These are phyloP conservation scores for Tinamus major DNA, from an alignment of 2,797 vertebrate genomes.

Conservation along the genomic window DNA sequence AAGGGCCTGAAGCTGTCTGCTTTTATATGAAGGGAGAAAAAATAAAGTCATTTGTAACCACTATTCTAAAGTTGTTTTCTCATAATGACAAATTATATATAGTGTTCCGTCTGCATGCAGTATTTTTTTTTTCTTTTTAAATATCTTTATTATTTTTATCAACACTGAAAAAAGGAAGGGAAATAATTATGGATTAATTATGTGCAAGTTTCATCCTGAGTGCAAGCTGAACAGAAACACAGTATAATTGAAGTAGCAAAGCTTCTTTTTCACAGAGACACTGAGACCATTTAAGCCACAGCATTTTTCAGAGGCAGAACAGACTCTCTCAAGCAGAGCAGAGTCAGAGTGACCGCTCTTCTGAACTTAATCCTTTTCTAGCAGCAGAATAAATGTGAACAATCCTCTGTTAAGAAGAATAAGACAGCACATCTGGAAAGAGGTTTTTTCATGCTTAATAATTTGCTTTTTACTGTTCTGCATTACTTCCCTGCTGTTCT, in stretches of 20 bases:
- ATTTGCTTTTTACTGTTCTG: neutral
- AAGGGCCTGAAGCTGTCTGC: neutral
- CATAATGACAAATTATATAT: neutral
- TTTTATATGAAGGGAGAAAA: neutral
- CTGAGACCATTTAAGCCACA: neutral
- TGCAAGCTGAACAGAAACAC: neutral
- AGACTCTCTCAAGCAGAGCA: neutral
- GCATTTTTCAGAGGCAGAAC: neutral
- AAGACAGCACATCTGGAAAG: neutral
- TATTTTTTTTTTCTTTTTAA: neutral
- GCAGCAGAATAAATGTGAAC: neutral
- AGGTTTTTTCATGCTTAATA: neutral
- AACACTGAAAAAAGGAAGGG: neutral
- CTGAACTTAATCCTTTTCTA: neutral
- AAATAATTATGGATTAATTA: no score
- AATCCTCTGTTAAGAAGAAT: neutral
- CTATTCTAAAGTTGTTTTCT: neutral
- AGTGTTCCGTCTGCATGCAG: neutral
- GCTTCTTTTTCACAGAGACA: neutral
- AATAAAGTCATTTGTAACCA: neutral
- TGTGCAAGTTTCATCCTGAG: neutral
- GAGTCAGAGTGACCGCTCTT: neutral
- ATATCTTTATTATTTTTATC: neutral
- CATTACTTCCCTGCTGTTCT: neutral
- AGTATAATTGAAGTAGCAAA: neutral